These are phyloP conservation scores for Hylyphantes graminicola DNA, from an alignment of 1,140 invertebrate genomes.

Conservation along the genomic window DNA sequence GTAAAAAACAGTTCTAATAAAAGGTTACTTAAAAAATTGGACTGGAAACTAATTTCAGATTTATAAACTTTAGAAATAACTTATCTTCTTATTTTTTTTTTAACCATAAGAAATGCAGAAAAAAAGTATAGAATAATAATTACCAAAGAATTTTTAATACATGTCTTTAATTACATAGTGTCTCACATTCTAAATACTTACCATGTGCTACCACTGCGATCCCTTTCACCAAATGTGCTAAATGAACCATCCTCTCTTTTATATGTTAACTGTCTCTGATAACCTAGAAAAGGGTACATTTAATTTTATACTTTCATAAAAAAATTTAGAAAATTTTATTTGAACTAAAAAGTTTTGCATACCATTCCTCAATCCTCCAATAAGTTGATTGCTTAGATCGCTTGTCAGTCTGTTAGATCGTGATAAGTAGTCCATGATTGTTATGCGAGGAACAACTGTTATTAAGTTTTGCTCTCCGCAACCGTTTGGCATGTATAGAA, in stretches of 20 bases:
- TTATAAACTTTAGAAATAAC: neutral
- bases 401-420: constrained; percentile 73
- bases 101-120: too few relatives aligned
- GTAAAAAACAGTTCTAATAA: neutral
- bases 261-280: constrained; percentile 93
- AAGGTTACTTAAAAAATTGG: neutral
- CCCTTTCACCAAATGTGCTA: constrained; percentile 87
- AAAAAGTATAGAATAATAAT: too few relatives aligned
- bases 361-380: constrained; percentile 79
- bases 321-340: neutral
- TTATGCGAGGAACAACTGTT: constrained; percentile 90
- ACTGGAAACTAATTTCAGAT: neutral
- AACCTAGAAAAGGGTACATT: constrained; percentile 72
- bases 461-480: constrained; percentile 97
- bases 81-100: too few relatives aligned
- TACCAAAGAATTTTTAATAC: too few relatives aligned
- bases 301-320: too few relatives aligned
- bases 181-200: constrained; percentile 63
- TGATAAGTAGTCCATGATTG: constrained; percentile 82
- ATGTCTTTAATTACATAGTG: too few relatives aligned
- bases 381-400: constrained; percentile 78
- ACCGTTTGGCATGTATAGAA: constrained; percentile 85
- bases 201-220: constrained; percentile 92
- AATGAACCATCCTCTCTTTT: constrained; percentile 92
- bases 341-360: constrained; percentile 14